Base-by-base conservation (phyloP, 2,113 vertebrate genomes). In the Sturnus vulgaris region DNA sequence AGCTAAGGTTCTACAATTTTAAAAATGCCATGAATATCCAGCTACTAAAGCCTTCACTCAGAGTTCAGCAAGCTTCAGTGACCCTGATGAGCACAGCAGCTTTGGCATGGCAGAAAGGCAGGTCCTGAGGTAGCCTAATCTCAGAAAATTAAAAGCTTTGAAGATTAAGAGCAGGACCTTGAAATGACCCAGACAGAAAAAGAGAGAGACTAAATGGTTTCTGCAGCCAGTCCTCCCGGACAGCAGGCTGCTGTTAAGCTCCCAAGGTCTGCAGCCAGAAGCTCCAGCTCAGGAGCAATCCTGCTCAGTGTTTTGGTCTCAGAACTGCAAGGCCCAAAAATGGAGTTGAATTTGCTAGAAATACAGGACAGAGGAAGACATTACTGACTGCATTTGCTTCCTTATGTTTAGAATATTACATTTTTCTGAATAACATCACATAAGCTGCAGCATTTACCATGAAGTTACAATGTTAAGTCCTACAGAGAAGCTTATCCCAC, bases 121-220 rank as follows among this genome's bases (percentile, higher is more conserved):
- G 55, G 82, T 82, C 57, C 63, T 87, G 59, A 94, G 60, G 59
- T 77, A 88, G 79, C 56, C 52, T 96, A 94, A 91, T 88, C 94
- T 95, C 82, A 92, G 94, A 95, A 94, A 96, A 94, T 88, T 88
- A 94, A 92, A 93, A 93, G 64, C 93, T 95, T 95, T 96, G 75
- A 97, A 90, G 95, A 95, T 95, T 96, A 96, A 86, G 82, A 94
- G 59, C 78, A 95, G 75, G 95, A 95, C 92, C 91, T 95, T 95
- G 84, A 96, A 96, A 88, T 88, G 95, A 96, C 95, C 94, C 89
- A 87, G 68, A 86, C 80, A 95, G 72, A 91, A 88, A 90, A 40
- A 52, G 39, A 70, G 39, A 82, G n/a, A 84, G 66, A 65, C 69
- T 66, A 89, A 95, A 73, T 31, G 21, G 61, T 87, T 95, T 89